Base-by-base conservation (phyloP, 1,140 invertebrate genomes). In the Lineus longissimus region DNA sequence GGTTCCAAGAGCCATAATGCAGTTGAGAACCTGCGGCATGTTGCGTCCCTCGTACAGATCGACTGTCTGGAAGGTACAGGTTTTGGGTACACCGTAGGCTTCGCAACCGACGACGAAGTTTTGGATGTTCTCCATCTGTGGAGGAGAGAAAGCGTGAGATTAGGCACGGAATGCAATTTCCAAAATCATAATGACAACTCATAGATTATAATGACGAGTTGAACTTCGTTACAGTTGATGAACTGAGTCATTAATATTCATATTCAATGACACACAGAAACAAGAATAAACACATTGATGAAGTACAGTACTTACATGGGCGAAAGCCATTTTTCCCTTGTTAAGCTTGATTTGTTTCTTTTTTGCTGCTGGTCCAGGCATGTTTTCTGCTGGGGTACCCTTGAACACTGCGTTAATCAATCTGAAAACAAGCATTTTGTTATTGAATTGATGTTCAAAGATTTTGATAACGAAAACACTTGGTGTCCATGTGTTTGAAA, bases 91-190 rank as follows among this genome's bases (percentile, higher is more conserved):
- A 30, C 95, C 95, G 62, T 97, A 86, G n/a, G 86, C 85, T 75
- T 88, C 89, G 41, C 91, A 92, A 7, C 88, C 89, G 71, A 90
- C 90, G 61, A 98, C 84, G 83, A 98, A 98, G 7, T 88, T 88
- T 73, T 97, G 95, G 66, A 98, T 98, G 79, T 98, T 98, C 83
- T 98, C 95, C 95, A 98, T 98, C 77, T 80, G 67, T 29, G 74
- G n/a, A 71, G 23, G 41, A 56, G 61, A 55, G 55, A 58, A 31
- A 29, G 17, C 7, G 55, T 57, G 11, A 29, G 45, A 31, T n/a
- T 64, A 56, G 62, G 17, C 62, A 62, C 9, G n/a, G 15, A 22
- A 13, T n/a, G 47, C 59, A 15, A 9, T 61, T n/a, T 13, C 17
- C 15, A 13, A 61, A 15, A 15, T 41, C 47, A n/a, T 11, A 61